Base-by-base conservation (phyloP, 2,888 invertebrate species). In the Argyresthia albistria region DNA sequence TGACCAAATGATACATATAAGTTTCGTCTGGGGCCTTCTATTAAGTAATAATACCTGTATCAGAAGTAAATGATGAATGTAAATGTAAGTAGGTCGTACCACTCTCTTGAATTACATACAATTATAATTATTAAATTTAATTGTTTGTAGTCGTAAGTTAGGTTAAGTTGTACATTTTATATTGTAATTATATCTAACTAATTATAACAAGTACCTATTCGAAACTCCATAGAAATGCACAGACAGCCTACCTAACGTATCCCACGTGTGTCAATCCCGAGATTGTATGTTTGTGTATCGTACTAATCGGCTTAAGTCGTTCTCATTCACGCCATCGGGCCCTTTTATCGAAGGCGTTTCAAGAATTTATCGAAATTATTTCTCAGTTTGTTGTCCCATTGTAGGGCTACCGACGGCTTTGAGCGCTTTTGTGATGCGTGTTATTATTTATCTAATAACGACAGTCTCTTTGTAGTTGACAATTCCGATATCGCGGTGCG, bases 371-470 rank as follows among this genome's bases (percentile, higher is more conserved):
- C 73, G 80, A 75, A 81, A 84, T 81, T 79, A 84, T 80, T 83
- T 82, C 80, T 69, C 76, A 80, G 80, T 84, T 80, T 86, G 82
- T 86, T 80, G 76, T 76, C 57, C 76, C 62, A 80, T 86, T 87
- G 83, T 83, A 56, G 69, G 63, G 64, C 79, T 79, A 76, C 80
- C 76, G 73, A 70, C 75, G 74, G 69, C 68, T 72, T 54, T 62
- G 43, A 14, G 62, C 58, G 55, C 63, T 66, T 70, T 81, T 81
- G 80, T 83, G 62, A 56, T 54, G 42, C 58, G 55, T 74, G 75
- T 77, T 77, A 76, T 80, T 86, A 81, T 84, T 86, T 83, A 82
- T 86, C 82, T 84, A 80, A 82, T 82, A 82, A 81, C 76, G 76
- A 69, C 66, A 69, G 76, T 72, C 57, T 65, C 73, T 75, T 81